phyloP scores from a whole-genome alignment of 2,797 vertebrate genomes.

The Artibeus lituratus region DNA sequence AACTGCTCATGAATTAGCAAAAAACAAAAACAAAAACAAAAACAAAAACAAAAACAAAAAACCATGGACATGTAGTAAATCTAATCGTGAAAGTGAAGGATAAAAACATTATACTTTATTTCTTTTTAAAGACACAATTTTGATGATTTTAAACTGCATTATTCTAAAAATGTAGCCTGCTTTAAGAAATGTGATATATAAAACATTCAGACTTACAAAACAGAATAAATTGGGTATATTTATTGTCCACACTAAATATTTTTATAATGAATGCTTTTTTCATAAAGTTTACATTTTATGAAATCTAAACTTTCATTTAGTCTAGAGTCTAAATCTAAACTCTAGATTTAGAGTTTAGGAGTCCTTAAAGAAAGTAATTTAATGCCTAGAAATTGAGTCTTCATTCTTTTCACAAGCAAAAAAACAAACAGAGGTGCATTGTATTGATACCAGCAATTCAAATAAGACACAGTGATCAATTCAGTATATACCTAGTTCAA shows the following conservation, averaged over 20 bases:
- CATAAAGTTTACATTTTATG: background rate
- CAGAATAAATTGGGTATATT: background rate
- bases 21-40: background rate
- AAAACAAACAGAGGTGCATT: background rate
- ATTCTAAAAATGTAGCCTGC: background rate
- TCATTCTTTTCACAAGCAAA: slow-evolving; percentile 13
- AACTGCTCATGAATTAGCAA: background rate
- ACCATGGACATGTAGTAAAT: background rate
- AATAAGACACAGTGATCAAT: background rate
- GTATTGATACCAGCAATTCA: background rate
- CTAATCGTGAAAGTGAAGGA: background rate
- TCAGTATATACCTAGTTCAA: background rate
- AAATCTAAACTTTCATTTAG: too few species aligned
- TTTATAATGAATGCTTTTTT: background rate
- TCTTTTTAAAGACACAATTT: background rate
- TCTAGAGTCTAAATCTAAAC: too few species aligned
- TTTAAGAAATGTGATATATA: background rate
- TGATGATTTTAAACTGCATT: background rate
- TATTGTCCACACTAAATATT: background rate
- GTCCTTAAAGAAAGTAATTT: slow-evolving; percentile 21
- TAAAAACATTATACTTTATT: background rate
- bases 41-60: background rate
- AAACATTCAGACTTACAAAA: slow-evolving; percentile 16
- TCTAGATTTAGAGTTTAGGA: background rate
- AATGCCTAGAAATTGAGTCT: slow-evolving; percentile 7